phyloP scores from a whole-genome alignment of 2,113 vertebrate species.

The Girardinichthys multiradiatus region DNA sequence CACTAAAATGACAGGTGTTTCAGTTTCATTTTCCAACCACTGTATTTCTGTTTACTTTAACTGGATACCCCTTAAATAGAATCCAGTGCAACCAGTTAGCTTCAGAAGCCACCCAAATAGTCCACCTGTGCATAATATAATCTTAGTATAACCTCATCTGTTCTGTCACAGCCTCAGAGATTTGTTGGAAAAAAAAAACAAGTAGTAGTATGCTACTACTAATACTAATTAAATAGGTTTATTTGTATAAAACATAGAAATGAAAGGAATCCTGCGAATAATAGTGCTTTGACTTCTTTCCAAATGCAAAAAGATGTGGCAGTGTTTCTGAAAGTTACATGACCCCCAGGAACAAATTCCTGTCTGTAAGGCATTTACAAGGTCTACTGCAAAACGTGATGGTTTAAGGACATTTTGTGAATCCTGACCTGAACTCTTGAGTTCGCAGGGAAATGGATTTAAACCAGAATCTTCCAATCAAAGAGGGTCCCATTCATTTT shows the following conservation, averaged over 20 bases:
- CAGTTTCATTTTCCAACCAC: no score
- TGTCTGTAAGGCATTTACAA: constrained; percentile 20
- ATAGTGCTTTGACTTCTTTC: constrained; percentile 1
- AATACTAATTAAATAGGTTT: no score
- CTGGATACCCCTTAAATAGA: no score
- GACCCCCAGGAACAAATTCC: constrained; percentile 30
- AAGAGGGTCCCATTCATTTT: constrained; percentile 46
- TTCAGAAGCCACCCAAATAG: no score
- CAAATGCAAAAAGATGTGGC: neutral
- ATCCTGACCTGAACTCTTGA: constrained; percentile 16
- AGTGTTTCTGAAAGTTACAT: constrained; percentile 15
- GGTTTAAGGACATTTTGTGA: neutral
- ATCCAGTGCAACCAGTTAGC: no score
- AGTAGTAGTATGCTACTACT: no score
- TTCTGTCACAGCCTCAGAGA: no score
- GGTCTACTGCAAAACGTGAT: constrained; percentile 11
- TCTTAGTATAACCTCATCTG: no score
- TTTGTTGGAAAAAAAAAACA: neutral
- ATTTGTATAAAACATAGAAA: neutral
- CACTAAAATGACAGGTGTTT: no score
- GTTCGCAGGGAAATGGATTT: constrained; percentile 37
- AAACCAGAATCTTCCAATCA: constrained; percentile 7
- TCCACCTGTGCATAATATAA: no score
- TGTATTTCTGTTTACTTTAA: no score
- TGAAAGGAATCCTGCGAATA: neutral